These are phyloP conservation scores for Scaptomyza polygonia DNA, from an alignment of 2,888 invertebrate species.

Conservation along the genomic window DNA sequence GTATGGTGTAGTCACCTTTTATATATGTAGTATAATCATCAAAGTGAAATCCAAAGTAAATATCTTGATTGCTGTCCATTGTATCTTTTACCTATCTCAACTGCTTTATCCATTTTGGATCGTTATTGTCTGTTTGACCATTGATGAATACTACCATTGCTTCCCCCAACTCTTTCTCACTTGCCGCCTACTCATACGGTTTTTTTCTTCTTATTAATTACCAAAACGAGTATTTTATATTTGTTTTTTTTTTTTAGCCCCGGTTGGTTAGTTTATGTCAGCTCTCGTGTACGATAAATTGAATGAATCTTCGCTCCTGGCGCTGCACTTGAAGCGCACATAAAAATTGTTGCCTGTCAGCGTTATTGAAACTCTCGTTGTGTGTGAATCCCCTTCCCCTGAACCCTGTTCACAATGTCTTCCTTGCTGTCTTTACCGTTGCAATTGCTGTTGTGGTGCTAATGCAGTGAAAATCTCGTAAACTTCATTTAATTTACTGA, in stretches of 20 bases:
- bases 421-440: conserved; percentile 37
- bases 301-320: conserved; percentile 58
- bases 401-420: background rate
- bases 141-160: conserved; percentile 44
- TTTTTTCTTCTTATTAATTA: conserved; percentile 58
- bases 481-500: conserved; percentile 67
- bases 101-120: conserved; percentile 31
- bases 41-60: conserved; percentile 47
- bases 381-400: background rate
- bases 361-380: conserved; percentile 15
- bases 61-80: conserved; percentile 47
- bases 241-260: conserved; percentile 15
- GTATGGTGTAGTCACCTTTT: background rate
- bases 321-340: conserved; percentile 73
- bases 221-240: conserved; percentile 65
- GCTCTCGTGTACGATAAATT: conserved; percentile 66
- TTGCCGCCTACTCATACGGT: conserved; percentile 8
- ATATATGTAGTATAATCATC: conserved; percentile 6
- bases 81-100: conserved; percentile 20
- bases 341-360: conserved; percentile 74
- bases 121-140: conserved; percentile 40
- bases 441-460: conserved; percentile 32
- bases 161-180: background rate
- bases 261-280: conserved; percentile 29
- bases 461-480: conserved; percentile 61